These are phyloP conservation scores for Falcaria lacertinaria DNA, from an alignment of 2,888 invertebrate species.

Conservation along the genomic window DNA sequence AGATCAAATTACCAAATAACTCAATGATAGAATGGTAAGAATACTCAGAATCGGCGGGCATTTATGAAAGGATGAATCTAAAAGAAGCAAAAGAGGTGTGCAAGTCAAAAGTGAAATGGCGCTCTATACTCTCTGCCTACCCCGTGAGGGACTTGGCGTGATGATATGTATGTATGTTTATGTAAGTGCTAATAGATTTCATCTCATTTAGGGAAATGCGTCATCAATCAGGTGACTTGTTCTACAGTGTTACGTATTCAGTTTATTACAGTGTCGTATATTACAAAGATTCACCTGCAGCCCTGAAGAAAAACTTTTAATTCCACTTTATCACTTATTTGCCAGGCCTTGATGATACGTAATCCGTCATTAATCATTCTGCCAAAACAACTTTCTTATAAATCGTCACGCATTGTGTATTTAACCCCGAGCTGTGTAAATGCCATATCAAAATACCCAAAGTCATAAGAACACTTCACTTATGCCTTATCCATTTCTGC, in stretches of 20 bases:
- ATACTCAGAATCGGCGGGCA: too few relatives aligned
- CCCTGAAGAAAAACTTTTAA: slow-evolving; percentile 24
- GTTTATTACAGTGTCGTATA: neutral
- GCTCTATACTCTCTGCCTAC: too few relatives aligned
- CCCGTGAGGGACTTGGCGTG: too few relatives aligned
- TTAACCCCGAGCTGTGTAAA: slow-evolving; percentile 10
- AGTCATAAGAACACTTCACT: neutral
- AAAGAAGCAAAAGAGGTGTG: too few relatives aligned
- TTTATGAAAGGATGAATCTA: too few relatives aligned
- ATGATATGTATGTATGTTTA: too few relatives aligned
- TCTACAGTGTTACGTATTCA: too few relatives aligned
- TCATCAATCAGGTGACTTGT: neutral
- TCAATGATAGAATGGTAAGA: too few relatives aligned
- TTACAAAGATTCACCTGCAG: slow-evolving; percentile 16
- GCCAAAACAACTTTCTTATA: slow-evolving; percentile 46
- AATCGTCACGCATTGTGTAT: slow-evolving; percentile 26
- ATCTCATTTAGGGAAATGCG: too few relatives aligned
- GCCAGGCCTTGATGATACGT: slow-evolving; percentile 45
- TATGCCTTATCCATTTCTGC: neutral
- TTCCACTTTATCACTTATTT: slow-evolving; percentile 36
- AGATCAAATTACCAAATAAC: too few relatives aligned
- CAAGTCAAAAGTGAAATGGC: too few relatives aligned
- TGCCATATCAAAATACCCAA: slow-evolving; percentile 3
- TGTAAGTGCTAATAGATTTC: too few relatives aligned
- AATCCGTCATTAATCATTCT: slow-evolving; percentile 51